Base-by-base conservation (phyloP, 1,140 invertebrate genomes). In the Euborellia annulipes region DNA sequence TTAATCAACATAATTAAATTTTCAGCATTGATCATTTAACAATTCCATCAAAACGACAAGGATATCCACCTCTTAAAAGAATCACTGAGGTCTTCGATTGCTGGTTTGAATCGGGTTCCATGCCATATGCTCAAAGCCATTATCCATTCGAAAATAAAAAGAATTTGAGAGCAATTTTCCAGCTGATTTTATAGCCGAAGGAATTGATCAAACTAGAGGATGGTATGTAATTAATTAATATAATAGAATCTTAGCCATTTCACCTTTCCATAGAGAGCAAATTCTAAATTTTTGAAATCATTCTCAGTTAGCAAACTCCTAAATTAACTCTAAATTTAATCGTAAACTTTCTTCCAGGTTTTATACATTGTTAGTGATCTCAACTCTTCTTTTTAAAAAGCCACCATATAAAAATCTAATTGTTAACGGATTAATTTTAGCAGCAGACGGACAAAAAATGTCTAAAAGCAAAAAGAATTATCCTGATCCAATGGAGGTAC, bases 41-140 rank as follows among this genome's bases (percentile, higher is more conserved):
- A 50, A 98, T 99, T 58, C 93, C 94, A 2, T 98, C 94, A 1
- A 68, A 67, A 36, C 73, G 78, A 20, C 76, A 80, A 2, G 90
- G 89, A 16, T 73, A 82, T 47, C 85, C 88, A 13, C 79, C 82
- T 11, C 63, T 99, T 13, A 75, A 71, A 47, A 73, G 96, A 48
- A 77, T 98, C 18, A 60, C 79, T 3, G 93, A 98, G 66, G 96
- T 99, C 0, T 99, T 99, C 69, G 96, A 99, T 65, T 99, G 96
- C 62, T 99, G 96, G 96, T 99, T 99, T 67, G 96, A 99, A 63
- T 96, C 91, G 14, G 96, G 95, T 6, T 92, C 90, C 3, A 99
- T 99, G 96, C 96, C 96, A 2, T 98, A 93, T 58, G 93, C 93
- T 2, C 92, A 98, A 64, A 72, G 77, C 49, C 96, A 99, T 68